Evolutionary conservation across 2,113 vertebrate species (phyloP).

Genomic region (Rafetus swinhoei): DNA sequence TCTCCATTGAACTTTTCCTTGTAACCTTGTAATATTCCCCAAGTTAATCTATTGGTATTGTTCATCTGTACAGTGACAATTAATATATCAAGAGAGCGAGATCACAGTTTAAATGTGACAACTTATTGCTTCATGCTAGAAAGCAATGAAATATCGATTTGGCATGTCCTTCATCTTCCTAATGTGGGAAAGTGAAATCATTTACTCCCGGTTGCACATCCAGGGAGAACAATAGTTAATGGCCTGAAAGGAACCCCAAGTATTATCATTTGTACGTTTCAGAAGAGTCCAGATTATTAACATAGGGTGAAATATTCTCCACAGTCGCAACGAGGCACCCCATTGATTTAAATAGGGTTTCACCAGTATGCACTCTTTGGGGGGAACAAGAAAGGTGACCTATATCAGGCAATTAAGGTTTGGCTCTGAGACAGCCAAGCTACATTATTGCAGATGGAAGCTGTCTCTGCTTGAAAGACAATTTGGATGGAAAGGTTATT

Average conservation of each 20-base stretch:
- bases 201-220: background rate
- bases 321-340: background rate
- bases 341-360: background rate
- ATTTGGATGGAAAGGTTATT: background rate
- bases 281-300: background rate
- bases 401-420: background rate
- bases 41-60: background rate
- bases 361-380: background rate
- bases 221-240: background rate
- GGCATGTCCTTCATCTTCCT: background rate
- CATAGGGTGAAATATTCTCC: background rate
- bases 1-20: background rate
- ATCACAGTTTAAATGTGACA: background rate
- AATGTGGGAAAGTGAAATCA: background rate
- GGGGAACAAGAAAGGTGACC: background rate
- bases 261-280: fast-evolving
- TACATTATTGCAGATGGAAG: background rate
- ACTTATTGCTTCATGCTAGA: background rate
- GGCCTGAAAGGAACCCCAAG: background rate
- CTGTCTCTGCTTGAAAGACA: background rate
- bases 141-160: background rate
- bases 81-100: background rate
- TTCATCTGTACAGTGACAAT: background rate
- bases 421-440: background rate
- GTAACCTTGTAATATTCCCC: background rate